Evolutionary conservation across 2,797 vertebrate genomes (phyloP).

Genomic region (Jordanella pulchra): DNA sequence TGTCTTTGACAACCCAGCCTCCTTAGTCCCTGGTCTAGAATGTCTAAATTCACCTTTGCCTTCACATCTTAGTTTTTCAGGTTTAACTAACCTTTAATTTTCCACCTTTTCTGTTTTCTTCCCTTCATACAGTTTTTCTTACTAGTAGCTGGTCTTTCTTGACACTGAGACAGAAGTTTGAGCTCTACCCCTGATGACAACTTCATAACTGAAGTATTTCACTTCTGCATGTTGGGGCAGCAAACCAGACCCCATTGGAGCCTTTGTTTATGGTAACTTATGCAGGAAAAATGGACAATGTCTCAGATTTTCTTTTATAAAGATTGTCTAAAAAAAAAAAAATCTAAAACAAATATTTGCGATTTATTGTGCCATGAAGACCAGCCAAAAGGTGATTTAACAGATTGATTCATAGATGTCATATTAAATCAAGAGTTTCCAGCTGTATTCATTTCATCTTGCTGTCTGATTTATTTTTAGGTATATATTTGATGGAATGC

Average conservation of each 20-base stretch:
- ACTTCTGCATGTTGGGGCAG: conserved; percentile 22
- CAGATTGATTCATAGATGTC: conserved; percentile 25
- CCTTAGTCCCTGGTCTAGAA: conserved; percentile 7
- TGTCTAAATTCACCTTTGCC: conserved; percentile 15
- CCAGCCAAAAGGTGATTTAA: conserved; percentile 54
- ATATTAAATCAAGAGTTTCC: conserved; percentile 48
- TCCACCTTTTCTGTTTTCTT: neutral
- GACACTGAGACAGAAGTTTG: conserved; percentile 24
- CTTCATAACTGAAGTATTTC: conserved; percentile 24
- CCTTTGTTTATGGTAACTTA: conserved; percentile 35
- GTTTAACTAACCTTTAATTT: neutral
- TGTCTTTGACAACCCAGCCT: conserved; percentile 18
- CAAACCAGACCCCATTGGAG: conserved; percentile 12
- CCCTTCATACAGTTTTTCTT: neutral
- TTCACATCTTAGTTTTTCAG: neutral
- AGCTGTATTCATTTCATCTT: conserved; percentile 53
- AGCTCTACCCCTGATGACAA: conserved; percentile 43
- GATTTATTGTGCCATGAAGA: conserved; percentile 65
- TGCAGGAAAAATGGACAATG: neutral
- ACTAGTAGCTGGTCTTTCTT: neutral
- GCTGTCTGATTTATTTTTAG: conserved; percentile 20
- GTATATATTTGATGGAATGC: conserved; percentile 63
- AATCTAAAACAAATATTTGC: conserved; percentile 5
- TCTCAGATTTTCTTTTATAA: neutral
- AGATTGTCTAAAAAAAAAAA: conserved; percentile 14